Evolutionary conservation across 1,140 invertebrate genomes (phyloP).

Genomic region (Araneus ventricosus): DNA sequence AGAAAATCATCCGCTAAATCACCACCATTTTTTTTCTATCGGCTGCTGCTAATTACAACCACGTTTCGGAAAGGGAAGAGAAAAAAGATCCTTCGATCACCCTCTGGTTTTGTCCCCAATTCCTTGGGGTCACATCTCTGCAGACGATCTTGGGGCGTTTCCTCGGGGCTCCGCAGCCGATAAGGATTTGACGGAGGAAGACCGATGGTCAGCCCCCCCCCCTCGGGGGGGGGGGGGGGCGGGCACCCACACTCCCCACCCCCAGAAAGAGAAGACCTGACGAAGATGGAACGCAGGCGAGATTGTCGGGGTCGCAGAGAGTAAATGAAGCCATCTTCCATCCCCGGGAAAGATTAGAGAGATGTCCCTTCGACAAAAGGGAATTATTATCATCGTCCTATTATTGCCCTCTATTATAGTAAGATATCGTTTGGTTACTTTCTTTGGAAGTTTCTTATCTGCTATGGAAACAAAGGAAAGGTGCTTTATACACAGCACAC

Average conservation of each 20-base stretch:
- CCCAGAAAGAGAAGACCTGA: not conserved
- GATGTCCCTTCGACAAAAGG: not conserved
- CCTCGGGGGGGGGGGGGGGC: no score
- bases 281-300: conserved; percentile 44
- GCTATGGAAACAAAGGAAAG: not conserved
- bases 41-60: no score
- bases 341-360: not conserved
- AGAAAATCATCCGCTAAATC: no score
- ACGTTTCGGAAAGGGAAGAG: not conserved
- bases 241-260: no score
- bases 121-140: conserved; percentile 57
- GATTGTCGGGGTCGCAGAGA: conserved; percentile 41
- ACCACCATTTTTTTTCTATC: no score
- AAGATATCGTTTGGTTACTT: not conserved
- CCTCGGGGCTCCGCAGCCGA: not conserved
- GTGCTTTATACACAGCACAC: not conserved
- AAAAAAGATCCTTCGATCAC: conserved; percentile 12
- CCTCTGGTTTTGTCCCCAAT: conserved; percentile 46
- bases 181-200: conserved; percentile 67
- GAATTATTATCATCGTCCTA: conserved; percentile 44
- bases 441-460: not conserved
- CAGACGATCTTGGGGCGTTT: conserved; percentile 20
- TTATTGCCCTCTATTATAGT: conserved; percentile 28
- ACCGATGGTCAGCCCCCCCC: conserved; percentile 51
- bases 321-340: conserved; percentile 59